These are phyloP conservation scores for Hylia prasina DNA, from an alignment of 2,113 vertebrate genomes.

Conservation along the genomic window DNA sequence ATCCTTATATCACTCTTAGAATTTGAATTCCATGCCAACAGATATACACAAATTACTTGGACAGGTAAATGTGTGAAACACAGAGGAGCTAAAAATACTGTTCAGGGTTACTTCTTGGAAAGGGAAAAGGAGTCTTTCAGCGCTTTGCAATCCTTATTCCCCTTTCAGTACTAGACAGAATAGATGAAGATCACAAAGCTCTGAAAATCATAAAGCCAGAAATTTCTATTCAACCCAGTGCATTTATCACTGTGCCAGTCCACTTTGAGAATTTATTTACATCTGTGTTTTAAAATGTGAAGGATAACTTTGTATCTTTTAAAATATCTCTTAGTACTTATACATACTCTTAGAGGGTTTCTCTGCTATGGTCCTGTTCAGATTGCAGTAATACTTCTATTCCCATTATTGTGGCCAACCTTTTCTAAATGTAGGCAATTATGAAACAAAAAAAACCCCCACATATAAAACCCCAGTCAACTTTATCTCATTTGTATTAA, in stretches of 20 bases:
- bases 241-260: not conserved
- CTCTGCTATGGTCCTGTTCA: not conserved
- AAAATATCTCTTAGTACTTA: not conserved
- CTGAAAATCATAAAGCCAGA: not conserved
- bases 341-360: not conserved
- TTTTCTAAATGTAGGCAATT: not conserved
- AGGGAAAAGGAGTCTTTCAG: not conserved
- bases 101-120: not conserved
- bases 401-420: not conserved
- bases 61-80: not conserved
- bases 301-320: not conserved
- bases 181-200: not conserved
- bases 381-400: not conserved
- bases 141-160: not conserved
- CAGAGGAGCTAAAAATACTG: not conserved
- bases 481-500: not conserved
- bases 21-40: not conserved
- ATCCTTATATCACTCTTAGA: not conserved
- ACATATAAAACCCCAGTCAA: rapidly evolving
- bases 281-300: not conserved
- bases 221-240: not conserved
- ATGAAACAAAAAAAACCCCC: too few species aligned
- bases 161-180: not conserved
- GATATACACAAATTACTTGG: not conserved
- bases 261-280: not conserved